These are phyloP conservation scores for Schlechtendalia chinensis DNA, from an alignment of 1,140 invertebrate species.

Conservation along the genomic window DNA sequence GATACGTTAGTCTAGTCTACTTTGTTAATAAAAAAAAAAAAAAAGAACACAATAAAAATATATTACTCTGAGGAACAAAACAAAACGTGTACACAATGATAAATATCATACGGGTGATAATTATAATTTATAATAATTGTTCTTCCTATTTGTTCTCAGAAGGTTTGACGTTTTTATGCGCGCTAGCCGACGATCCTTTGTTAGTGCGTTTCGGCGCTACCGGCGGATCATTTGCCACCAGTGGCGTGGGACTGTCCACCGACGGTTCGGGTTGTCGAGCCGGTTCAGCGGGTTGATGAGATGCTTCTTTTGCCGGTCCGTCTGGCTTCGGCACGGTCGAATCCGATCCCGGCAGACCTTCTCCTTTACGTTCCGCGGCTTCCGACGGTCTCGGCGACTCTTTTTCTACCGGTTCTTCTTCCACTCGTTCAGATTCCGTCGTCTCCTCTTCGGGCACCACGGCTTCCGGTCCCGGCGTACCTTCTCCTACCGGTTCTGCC, in stretches of 20 bases:
- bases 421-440: no score
- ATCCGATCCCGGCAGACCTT: neutral
- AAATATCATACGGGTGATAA: no score
- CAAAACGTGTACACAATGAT: constrained; percentile 27
- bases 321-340: neutral
- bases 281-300: neutral
- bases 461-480: no score
- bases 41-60: constrained; percentile 45
- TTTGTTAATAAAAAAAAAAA: constrained; percentile 46
- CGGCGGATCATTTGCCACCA: constrained; percentile 15
- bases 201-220: constrained; percentile 25
- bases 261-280: neutral
- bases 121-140: neutral
- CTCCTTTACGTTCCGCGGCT: neutral
- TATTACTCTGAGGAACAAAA: constrained; percentile 45
- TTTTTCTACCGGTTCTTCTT: no score
- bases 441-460: no score
- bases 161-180: neutral
- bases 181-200: neutral
- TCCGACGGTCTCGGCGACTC: no score
- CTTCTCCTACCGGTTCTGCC: no score
- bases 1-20: constrained; percentile 16
- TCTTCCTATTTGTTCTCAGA: constrained; percentile 9
- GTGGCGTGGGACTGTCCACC: neutral
- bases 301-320: neutral